Base-by-base conservation (phyloP, 1,140 invertebrate genomes). In the Tetramorium simillimum region DNA sequence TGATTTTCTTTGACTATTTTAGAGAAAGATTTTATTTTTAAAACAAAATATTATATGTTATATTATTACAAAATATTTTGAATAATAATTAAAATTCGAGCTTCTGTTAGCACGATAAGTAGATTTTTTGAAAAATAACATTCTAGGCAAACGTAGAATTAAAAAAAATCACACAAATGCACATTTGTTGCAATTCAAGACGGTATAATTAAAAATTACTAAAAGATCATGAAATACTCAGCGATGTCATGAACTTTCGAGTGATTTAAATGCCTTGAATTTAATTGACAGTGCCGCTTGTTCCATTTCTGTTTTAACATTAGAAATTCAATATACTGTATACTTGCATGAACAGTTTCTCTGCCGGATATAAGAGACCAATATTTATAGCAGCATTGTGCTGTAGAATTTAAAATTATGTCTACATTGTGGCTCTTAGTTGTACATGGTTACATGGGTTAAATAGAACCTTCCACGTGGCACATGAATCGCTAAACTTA, bases 371-470 rank as follows among this genome's bases (percentile, higher is more conserved):
- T 21, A 28, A 56, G 65, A 69, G 9, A 40, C 46, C 62, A 40
- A 18, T 33, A 63, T 67, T 80, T 80, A 67, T 51, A 67, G 28
- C 24, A 65, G 46, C 7, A 80, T 80, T 80, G 76, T 78, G 60
- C n/a, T 21, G 43, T 60, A 40, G 56, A 76, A 60, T 78, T 63
- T 12, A 21, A 51, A 78, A 65, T 65, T 37, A 49, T 10, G 24
- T 21, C 24, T 65, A 14, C 62, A 28, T 6, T 33, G 14, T 62
- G 16, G 33, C 18, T 21, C n/a, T 37, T 28, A n/a, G 24, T 58
- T 4, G 73, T 16, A 28, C 37, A 9, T 16, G 16, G 21, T 21
- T 60, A 5, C 14, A 24, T 14, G 14, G 65, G 37, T 43, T 53
- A 73, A 51, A 53, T 16, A 53, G 56, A 60, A 40, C 10, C 46